Conservation (phyloP, 2,797 vertebrate species). For the Hippocampus kuda region DNA sequence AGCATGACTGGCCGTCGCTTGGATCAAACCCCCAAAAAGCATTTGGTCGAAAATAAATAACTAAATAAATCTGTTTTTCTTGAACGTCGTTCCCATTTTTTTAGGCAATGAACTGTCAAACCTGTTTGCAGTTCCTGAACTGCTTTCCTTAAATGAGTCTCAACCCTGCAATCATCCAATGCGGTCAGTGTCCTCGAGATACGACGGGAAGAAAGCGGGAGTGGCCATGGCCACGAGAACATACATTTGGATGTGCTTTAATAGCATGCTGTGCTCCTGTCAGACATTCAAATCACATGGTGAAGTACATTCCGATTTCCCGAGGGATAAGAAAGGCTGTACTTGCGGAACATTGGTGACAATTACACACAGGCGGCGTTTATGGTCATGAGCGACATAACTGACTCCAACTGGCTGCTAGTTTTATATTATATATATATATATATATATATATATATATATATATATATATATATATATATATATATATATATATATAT, state of each 20-base stretch:
- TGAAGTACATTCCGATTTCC: conserved; percentile 13
- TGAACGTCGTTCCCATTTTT: conserved; percentile 16
- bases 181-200: conserved; percentile 43
- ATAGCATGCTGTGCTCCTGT: conserved; percentile 7
- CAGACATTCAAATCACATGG: conserved; percentile 16
- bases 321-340: conserved; percentile 11
- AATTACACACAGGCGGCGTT: conserved; percentile 31
- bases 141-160: conserved; percentile 4
- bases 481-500: not conserved
- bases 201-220: conserved; percentile 15
- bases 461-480: no score
- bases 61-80: conserved; percentile 13
- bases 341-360: conserved; percentile 35
- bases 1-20: conserved; percentile 13
- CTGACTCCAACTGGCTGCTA: conserved; percentile 33
- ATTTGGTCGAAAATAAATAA: not conserved
- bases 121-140: conserved; percentile 43
- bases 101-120: conserved; percentile 36
- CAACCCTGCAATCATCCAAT: conserved; percentile 63
- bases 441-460: not conserved
- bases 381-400: conserved; percentile 30
- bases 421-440: conserved; percentile 3
- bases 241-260: conserved; percentile 22
- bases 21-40: conserved; percentile 12
- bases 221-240: conserved; percentile 29